These are phyloP conservation scores for Biston betularia DNA, from an alignment of 2,888 invertebrate genomes.

Conservation along the genomic window DNA sequence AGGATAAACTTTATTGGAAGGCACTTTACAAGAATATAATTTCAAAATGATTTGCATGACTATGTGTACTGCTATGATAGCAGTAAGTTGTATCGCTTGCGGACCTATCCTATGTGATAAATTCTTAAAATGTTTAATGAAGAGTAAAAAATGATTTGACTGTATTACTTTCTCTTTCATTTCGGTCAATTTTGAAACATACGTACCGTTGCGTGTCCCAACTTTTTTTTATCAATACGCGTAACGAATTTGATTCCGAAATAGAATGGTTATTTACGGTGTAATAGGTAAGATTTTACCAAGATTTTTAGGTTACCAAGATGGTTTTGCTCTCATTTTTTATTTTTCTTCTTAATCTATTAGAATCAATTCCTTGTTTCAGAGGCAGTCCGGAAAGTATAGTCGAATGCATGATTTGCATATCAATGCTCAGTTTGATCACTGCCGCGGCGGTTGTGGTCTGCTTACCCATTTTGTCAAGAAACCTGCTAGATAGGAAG, in stretches of 20 bases:
- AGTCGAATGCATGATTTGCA: constrained; percentile 62
- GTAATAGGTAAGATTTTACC: constrained; percentile 1
- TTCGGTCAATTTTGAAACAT: neutral
- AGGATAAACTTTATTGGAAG: neutral
- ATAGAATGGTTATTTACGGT: neutral
- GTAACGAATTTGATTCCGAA: neutral
- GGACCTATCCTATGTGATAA: constrained; percentile 60
- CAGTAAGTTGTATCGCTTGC: constrained; percentile 54
- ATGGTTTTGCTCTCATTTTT: neutral
- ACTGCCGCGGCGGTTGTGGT: constrained; percentile 53
- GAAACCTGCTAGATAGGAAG: constrained; percentile 47
- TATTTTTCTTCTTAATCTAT: neutral
- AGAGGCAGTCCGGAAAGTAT: constrained; percentile 28
- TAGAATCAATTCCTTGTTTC: constrained; percentile 42
- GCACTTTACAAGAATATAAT: neutral
- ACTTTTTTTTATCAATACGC: neutral
- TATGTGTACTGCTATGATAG: constrained; percentile 53
- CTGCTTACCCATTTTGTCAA: constrained; percentile 59
- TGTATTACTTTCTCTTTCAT: neutral
- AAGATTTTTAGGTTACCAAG: neutral
- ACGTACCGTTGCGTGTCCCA: neutral
- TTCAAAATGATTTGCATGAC: constrained; percentile 63
- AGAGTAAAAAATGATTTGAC: constrained; percentile 40
- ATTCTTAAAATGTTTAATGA: constrained; percentile 53
- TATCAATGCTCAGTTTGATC: constrained; percentile 58